Conservation (phyloP, 2,113 vertebrate genomes). For the Abramis brama region DNA sequence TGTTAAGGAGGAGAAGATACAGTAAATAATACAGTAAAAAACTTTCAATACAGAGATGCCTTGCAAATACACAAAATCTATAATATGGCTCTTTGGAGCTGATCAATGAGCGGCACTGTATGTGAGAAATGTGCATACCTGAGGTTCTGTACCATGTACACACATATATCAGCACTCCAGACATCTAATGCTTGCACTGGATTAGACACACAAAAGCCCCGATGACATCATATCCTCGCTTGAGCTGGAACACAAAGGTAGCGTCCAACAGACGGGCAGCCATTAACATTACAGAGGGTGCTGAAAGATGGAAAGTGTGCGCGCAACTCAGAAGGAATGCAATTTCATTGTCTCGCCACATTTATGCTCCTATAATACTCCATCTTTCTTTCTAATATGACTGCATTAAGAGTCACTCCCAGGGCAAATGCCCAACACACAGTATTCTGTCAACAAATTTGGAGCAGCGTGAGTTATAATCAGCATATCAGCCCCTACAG, state of each 20-base stretch:
- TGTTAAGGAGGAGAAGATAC: neutral
- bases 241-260: slow-evolving; percentile 39
- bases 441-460: slow-evolving; percentile 26
- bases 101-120: slow-evolving; percentile 7
- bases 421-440: slow-evolving; percentile 11
- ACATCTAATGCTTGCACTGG: slow-evolving; percentile 19
- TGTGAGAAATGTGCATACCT: neutral
- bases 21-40: neutral
- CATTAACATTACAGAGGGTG: slow-evolving; percentile 4
- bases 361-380: neutral
- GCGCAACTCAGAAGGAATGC: slow-evolving; percentile 25
- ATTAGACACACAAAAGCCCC: slow-evolving; percentile 32
- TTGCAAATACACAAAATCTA: neutral
- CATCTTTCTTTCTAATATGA: slow-evolving; percentile 16
- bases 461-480: slow-evolving; percentile 16
- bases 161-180: slow-evolving; percentile 25
- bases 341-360: slow-evolving; percentile 3
- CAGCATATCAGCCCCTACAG: slow-evolving; percentile 28
- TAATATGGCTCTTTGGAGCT: neutral
- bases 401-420: neutral
- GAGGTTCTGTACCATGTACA: neutral
- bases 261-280: slow-evolving; percentile 40
- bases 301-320: slow-evolving; percentile 6
- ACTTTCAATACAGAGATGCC: neutral
- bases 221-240: slow-evolving; percentile 50